Percentiles rank a stretch among this genome's conserved stretches.
Conservation (phyloP, 2,888 invertebrate species). For the Drosophila paranaensis region DNA sequence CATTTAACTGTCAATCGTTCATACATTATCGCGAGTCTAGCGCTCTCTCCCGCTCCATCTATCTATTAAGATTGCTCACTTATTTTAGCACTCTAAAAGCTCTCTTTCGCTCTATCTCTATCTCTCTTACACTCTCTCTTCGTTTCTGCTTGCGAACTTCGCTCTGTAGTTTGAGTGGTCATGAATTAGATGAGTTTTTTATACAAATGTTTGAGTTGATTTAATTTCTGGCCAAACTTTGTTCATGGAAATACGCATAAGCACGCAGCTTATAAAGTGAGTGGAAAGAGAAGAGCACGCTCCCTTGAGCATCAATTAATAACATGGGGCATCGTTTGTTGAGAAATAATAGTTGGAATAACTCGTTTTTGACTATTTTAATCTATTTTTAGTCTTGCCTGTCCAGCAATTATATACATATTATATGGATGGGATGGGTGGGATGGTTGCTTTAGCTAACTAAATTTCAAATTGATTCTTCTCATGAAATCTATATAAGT, state of each 20-base stretch:
- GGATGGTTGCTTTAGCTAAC: too few relatives aligned
- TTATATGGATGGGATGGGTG: neutral
- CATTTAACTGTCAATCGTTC: neutral
- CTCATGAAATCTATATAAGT: too few relatives aligned
- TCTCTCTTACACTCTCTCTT: neutral
- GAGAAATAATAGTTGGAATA: neutral
- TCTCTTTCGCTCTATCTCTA: neutral
- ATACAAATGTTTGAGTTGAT: neutral
- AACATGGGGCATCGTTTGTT: neutral
- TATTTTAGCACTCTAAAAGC: neutral
- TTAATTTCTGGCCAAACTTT: slow-evolving; percentile 38
- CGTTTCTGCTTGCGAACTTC: slow-evolving; percentile 11
- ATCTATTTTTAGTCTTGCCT: neutral
- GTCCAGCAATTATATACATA: neutral
- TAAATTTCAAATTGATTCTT: too few relatives aligned
- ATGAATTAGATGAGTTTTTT: too few relatives aligned
- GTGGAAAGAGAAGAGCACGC: neutral
- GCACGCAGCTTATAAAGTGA: neutral
- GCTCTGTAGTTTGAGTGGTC: neutral
- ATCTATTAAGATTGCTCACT: neutral
- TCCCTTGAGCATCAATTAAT: neutral
- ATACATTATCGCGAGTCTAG: neutral
- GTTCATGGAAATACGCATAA: neutral
- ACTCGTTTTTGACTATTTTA: neutral
- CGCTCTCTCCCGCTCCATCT: neutral